These are phyloP conservation scores for Motacilla alba DNA, from an alignment of 2,113 vertebrate species.

Conservation along the genomic window DNA sequence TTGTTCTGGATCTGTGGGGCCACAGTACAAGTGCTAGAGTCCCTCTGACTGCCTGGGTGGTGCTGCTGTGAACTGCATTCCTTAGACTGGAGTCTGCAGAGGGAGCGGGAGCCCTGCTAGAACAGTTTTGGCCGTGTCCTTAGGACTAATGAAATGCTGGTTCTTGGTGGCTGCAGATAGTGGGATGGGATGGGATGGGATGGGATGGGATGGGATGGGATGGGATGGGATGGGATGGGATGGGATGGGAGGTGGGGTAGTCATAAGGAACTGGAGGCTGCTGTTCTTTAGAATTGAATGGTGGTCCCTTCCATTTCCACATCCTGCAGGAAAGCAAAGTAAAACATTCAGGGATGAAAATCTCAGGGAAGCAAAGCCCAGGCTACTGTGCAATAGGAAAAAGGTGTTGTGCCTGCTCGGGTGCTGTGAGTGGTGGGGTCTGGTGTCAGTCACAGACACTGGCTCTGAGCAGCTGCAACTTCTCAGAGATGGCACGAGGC, in stretches of 20 bases:
- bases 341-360: background rate
- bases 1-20: background rate
- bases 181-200: background rate
- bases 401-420: background rate
- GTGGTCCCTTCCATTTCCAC: background rate
- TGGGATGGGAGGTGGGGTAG: background rate
- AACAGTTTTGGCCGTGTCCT: background rate
- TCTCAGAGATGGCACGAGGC: background rate
- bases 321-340: background rate
- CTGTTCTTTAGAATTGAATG: background rate
- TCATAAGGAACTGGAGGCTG: background rate
- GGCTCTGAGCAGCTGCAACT: background rate
- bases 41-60: background rate
- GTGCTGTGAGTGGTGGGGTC: fast-evolving
- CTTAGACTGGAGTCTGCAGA: background rate
- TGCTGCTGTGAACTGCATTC: background rate
- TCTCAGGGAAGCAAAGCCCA: background rate
- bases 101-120: background rate
- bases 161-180: background rate
- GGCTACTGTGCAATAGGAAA: background rate
- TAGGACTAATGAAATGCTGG: background rate
- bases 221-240: too few relatives aligned
- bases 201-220: background rate
- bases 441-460: background rate
- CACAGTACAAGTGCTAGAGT: fast-evolving